Evolutionary conservation across 2,113 vertebrate genomes (phyloP).

Genomic region (Diadophis punctatus): DNA sequence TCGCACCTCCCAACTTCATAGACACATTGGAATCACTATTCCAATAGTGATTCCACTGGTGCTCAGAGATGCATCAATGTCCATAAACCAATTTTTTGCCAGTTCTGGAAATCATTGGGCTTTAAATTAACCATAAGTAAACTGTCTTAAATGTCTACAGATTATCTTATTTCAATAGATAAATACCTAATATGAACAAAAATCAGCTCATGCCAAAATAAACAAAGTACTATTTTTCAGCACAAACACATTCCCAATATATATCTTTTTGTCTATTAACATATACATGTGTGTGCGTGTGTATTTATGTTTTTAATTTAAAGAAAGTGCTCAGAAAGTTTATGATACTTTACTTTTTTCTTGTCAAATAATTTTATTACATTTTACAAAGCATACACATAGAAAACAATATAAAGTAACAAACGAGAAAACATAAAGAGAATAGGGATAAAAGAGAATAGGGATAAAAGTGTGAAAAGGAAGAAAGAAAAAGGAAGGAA

Average conservation of each 20-base stretch:
- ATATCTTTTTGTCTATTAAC: conserved; percentile 12
- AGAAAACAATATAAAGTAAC: too few species aligned
- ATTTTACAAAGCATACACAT: too few species aligned
- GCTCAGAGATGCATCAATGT: background rate
- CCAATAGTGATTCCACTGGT: too few species aligned
- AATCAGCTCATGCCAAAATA: background rate
- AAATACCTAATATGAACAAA: background rate
- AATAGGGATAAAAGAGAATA: too few species aligned
- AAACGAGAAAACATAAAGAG: too few species aligned
- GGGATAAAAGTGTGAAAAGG: too few species aligned
- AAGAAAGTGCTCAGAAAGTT: conserved; percentile 37
- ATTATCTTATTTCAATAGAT: background rate
- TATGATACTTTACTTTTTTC: background rate
- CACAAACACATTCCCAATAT: conserved; percentile 1
- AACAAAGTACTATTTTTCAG: background rate
- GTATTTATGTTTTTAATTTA: conserved; percentile 5
- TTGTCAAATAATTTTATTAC: too few species aligned
- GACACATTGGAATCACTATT: too few species aligned
- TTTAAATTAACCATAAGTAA: background rate
- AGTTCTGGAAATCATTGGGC: background rate
- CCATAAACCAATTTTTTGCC: background rate
- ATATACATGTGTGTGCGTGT: too few species aligned
- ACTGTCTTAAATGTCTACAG: background rate
- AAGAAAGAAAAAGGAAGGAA: background rate
- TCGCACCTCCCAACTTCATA: too few species aligned